These are phyloP conservation scores for Zootoca vivipara DNA, from an alignment of 2,113 vertebrate species.

Conservation along the genomic window DNA sequence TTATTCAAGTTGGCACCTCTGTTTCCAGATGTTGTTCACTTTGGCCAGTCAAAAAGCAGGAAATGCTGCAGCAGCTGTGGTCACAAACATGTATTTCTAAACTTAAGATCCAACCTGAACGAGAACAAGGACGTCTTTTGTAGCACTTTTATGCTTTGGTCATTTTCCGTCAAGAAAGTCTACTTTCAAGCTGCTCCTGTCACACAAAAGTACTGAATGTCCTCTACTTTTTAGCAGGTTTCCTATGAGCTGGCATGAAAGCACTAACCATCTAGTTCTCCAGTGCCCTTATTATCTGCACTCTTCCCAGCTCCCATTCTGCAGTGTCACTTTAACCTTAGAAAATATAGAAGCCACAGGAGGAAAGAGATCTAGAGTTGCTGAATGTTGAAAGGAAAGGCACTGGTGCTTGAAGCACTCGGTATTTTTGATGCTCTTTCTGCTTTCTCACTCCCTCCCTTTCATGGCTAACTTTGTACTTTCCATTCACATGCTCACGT, in stretches of 20 bases:
- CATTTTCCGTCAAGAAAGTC: background rate
- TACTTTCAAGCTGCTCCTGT: background rate
- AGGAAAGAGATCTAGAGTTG: background rate
- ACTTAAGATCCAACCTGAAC: background rate
- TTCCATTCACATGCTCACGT: background rate
- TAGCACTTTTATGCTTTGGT: background rate
- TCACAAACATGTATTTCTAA: background rate
- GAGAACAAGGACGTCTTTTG: background rate
- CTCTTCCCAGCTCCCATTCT: background rate
- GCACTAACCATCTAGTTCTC: background rate
- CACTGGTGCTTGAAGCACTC: background rate
- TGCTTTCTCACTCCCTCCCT: background rate
- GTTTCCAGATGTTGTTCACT: background rate
- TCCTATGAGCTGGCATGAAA: background rate
- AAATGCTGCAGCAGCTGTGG: background rate
- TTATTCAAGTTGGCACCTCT: no score
- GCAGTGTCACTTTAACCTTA: background rate
- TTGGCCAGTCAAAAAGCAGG: background rate
- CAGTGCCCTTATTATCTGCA: background rate
- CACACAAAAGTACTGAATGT: background rate
- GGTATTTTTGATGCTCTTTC: background rate
- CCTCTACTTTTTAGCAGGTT: slow-evolving; percentile 7
- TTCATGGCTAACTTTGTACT: background rate
- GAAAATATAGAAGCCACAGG: slow-evolving; percentile 29
- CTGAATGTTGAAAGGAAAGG: background rate